Base-by-base conservation (phyloP, 2,797 vertebrate species). In the Lerista edwardsae region DNA sequence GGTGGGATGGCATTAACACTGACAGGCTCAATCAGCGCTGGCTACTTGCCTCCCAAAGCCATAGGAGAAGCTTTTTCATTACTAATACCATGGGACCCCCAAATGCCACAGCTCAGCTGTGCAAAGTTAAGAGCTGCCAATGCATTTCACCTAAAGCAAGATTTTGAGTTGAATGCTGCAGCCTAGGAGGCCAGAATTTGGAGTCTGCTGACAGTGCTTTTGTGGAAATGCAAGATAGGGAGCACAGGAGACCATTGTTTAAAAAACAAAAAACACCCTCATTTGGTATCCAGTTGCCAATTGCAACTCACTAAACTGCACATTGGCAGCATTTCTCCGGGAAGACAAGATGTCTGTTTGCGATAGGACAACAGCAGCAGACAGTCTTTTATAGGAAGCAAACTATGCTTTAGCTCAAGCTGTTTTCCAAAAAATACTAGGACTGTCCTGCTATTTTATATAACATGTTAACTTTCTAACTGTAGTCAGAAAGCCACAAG, bases 401-500 rank as follows among this genome's bases (percentile, higher is more conserved):
- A 12, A 12, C 44, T 82, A n/a, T n/a, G 73, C 75, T 88, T 87
- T 74, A 80, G 62, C 78, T 14, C 75, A 5, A 17, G 84, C 76
- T 82, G 27, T 75, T 84, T 51, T 88, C 71, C 31, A 5, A 2
- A 0, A 87, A 65, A 1, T 79, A 15, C 0, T 8, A 59, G 61
- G 36, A 55, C 19, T 73, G 79, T 65, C 31, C 14, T 69, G 57
- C 57, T 91, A 84, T 44, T 75, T 2, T 81, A 71, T 34, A 7
- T 34, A 23, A 3, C 19, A 2, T 17, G 14, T 57, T 65, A 79
- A 19, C 15, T 57, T 17, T 11, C 51, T 65, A 79, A 19, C 15
- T 57, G 1, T 3, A 25, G 69, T 76, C 15, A 64, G 17, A 29
- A 75, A 86, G 5, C 39, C 1, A 0, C 75, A 21, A 62, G 85